A percentile compares a stretch with the other conserved stretches of the same genome.
Evolutionary conservation across 2,888 invertebrate species (phyloP).

Genomic region (Chelonus formosanus): DNA sequence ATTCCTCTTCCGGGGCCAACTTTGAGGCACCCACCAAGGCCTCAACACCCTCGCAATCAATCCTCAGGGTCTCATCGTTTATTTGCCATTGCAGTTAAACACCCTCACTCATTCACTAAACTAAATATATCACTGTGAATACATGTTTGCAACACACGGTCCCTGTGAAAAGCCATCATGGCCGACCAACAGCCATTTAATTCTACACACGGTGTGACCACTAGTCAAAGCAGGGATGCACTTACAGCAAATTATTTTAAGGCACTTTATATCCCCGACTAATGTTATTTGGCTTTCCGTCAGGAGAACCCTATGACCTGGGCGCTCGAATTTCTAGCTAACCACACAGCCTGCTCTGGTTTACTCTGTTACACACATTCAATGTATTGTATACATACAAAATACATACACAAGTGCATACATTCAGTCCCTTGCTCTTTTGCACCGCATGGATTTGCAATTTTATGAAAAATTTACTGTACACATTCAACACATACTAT

Average conservation of each 20-base stretch:
- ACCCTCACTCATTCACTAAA: slow-evolving; percentile 61
- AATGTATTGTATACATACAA: too few relatives aligned
- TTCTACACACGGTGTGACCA: slow-evolving; percentile 28
- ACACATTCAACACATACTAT: too few relatives aligned
- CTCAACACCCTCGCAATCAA: slow-evolving; percentile 59
- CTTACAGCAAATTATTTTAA: too few relatives aligned
- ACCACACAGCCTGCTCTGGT: not conserved
- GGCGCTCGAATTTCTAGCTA: not conserved
- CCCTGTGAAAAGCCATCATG: slow-evolving; percentile 65
- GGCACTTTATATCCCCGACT: too few relatives aligned
- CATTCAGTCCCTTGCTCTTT: too few relatives aligned
- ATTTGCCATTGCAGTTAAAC: slow-evolving; percentile 58
- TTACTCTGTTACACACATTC: too few relatives aligned
- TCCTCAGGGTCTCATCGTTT: slow-evolving; percentile 63
- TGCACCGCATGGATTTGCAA: too few relatives aligned
- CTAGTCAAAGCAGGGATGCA: not conserved
- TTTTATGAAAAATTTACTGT: too few relatives aligned
- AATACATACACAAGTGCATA: too few relatives aligned
- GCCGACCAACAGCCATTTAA: slow-evolving; percentile 65
- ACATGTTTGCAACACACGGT: slow-evolving; percentile 64
- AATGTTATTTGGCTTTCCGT: too few relatives aligned
- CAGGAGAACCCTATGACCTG: not conserved
- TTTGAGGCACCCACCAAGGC: slow-evolving; percentile 39
- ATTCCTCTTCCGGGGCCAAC: slow-evolving; percentile 32
- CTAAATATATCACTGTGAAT: slow-evolving; percentile 62